phyloP scores from a whole-genome alignment of 2,797 vertebrate species.

The Phataginus tetradactyla region DNA sequence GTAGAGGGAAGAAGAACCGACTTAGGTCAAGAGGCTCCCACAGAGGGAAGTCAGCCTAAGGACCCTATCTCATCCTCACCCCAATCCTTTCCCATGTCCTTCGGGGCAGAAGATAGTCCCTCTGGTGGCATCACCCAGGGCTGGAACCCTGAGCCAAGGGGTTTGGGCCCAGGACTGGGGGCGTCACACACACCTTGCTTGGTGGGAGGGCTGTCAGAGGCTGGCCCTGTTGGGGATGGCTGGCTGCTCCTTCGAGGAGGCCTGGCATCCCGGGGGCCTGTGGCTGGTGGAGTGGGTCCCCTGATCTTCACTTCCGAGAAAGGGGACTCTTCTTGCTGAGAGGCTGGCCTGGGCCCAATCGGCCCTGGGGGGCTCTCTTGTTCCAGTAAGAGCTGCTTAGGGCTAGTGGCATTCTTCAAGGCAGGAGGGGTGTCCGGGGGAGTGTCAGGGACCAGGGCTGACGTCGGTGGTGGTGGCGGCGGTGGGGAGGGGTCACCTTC shows the following conservation, averaged over 20 bases:
- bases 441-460: slow-evolving; percentile 75
- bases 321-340: neutral
- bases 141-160: neutral
- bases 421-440: slow-evolving; percentile 80
- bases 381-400: slow-evolving; percentile 60
- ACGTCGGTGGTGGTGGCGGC: slow-evolving; percentile 56
- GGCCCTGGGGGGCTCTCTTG: slow-evolving; percentile 42
- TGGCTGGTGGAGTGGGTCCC: neutral
- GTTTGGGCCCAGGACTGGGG: neutral
- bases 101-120: neutral
- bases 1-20: slow-evolving; percentile 25
- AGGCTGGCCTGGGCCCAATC: neutral
- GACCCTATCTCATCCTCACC: neutral
- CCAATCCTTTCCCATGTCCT: neutral
- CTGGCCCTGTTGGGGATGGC: slow-evolving; percentile 1
- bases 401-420: slow-evolving; percentile 70
- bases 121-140: neutral
- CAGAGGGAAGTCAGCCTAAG: neutral
- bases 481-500: slow-evolving; percentile 77
- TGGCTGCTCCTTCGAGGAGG: slow-evolving; percentile 58
- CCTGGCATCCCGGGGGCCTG: slow-evolving; percentile 55
- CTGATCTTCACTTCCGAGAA: slow-evolving; percentile 29
- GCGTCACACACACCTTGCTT: slow-evolving; percentile 84
- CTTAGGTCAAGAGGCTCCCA: neutral
- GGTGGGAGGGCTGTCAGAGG: slow-evolving; percentile 70